These are phyloP conservation scores for Panagrolaimus sp. DNA, from an alignment of 1,140 invertebrate genomes.

Conservation along the genomic window DNA sequence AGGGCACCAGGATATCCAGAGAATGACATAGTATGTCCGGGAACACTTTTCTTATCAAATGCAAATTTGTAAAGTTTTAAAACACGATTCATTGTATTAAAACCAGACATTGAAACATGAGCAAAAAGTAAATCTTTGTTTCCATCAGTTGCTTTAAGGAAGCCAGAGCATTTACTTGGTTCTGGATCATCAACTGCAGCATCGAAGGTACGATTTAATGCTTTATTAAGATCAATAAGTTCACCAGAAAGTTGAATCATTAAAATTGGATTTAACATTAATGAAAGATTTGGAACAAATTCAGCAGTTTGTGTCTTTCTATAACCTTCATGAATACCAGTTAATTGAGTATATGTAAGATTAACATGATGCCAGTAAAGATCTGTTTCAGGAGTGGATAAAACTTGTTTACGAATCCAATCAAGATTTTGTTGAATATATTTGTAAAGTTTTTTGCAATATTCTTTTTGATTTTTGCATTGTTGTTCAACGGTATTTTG, in stretches of 20 bases:
- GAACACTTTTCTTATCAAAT: slow-evolving; percentile 54
- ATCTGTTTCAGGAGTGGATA: slow-evolving; percentile 34
- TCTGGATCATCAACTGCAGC: slow-evolving; percentile 46
- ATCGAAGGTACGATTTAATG: slow-evolving; percentile 46
- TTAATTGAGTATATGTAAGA: slow-evolving; percentile 51
- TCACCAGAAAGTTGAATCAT: slow-evolving; percentile 56
- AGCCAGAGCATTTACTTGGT: slow-evolving; percentile 51
- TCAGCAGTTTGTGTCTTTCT: neutral
- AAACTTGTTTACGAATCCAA: slow-evolving; percentile 46
- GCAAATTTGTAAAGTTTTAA: slow-evolving; percentile 57
- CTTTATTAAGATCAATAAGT: slow-evolving; percentile 48
- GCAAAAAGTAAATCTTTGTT: slow-evolving; percentile 51
- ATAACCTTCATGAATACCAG: slow-evolving; percentile 37
- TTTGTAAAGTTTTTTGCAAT: slow-evolving; percentile 43
- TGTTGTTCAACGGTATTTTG: slow-evolving; percentile 46
- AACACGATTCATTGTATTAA: slow-evolving; percentile 55
- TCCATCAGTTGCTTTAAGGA: slow-evolving; percentile 50
- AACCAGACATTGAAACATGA: slow-evolving; percentile 55
- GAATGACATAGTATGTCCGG: slow-evolving; percentile 70
- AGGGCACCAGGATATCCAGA: slow-evolving; percentile 81
- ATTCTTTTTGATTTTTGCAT: slow-evolving; percentile 37
- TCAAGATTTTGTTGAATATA: slow-evolving; percentile 45
- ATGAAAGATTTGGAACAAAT: neutral
- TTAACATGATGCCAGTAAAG: slow-evolving; percentile 52
- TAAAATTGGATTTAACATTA: slow-evolving; percentile 33